Base-by-base conservation (phyloP, 2,888 invertebrate genomes). In the Erynnis tages region DNA sequence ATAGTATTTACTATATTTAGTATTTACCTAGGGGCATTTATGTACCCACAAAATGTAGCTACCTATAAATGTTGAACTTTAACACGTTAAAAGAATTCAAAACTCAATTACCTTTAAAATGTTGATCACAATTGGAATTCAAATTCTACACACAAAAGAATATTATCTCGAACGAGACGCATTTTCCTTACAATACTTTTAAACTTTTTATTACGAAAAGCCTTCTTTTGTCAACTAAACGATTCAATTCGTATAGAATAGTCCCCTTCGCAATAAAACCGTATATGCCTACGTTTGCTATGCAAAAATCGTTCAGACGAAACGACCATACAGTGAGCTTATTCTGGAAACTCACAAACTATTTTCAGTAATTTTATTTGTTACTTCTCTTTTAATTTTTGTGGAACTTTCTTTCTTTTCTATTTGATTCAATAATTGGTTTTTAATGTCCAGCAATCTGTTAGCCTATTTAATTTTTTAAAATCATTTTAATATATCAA, bases 241-340 rank as follows among this genome's bases (percentile, higher is more conserved):
- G 64, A 66, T 61, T 66, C 70, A 63, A 73, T 76, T 65, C 69
- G 54, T 59, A 66, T 73, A 69, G 69, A 68, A 67, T 55, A 57
- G 63, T 50, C 60, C 66, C 66, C 65, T 62, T 62, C 48, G 70
- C 68, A 79, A 80, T 83, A 81, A 83, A 84, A 82, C 73, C 70
- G 75, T 79, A 81, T 79, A 76, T 67, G 80, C 74, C 78, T 78
- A 76, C 77, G 61, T 69, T 73, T 73, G 67, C 71, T 80, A 84
- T 81, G 84, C 82, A 79, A 81, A 79, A 77, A 75, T 71, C 71
- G 66, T 67, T 69, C 49, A 53, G 57, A 45, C 61, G 61, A 60
- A 62, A 68, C 61, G 64, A 65, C 57, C 11, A 7, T 30, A 16
- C 17, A 5, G 21, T 17, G 38, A 17, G 29, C 6, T 8, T 47